Conservation (phyloP, 2,888 invertebrate genomes). For the Caenorhabditis becei region DNA sequence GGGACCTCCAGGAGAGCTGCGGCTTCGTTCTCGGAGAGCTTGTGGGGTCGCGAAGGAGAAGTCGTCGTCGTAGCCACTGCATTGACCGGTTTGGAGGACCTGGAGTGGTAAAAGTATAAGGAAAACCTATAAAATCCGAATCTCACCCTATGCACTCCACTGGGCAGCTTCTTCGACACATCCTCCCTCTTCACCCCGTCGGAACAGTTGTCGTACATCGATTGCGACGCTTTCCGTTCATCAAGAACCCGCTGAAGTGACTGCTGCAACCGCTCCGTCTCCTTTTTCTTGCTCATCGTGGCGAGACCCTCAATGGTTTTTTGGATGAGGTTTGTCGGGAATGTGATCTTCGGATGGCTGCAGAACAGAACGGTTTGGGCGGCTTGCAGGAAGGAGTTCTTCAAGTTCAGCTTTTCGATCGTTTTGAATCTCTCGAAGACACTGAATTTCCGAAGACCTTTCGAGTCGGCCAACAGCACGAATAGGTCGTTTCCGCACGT, state of each 20-base stretch:
- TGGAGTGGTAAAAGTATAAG: too few relatives aligned
- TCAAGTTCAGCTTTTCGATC: slow-evolving; percentile 64
- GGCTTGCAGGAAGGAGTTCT: slow-evolving; percentile 47
- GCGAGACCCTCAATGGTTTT: slow-evolving; percentile 50
- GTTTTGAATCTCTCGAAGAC: slow-evolving; percentile 61
- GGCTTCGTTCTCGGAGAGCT: slow-evolving; percentile 61
- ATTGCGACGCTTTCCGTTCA: slow-evolving; percentile 27
- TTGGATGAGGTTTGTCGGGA: slow-evolving; percentile 18
- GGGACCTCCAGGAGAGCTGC: slow-evolving; percentile 59
- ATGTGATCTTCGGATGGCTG: slow-evolving; percentile 1
- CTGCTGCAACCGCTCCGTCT: slow-evolving; percentile 45
- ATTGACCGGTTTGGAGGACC: slow-evolving; percentile 46
- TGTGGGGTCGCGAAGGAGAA: slow-evolving; percentile 63
- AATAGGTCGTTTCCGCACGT: slow-evolving; percentile 69
- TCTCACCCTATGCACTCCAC: slow-evolving; percentile 62
- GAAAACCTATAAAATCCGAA: neutral
- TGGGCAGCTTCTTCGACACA: slow-evolving; percentile 42
- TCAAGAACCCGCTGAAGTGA: slow-evolving; percentile 45
- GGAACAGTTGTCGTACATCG: slow-evolving; percentile 49
- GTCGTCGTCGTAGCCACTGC: slow-evolving; percentile 67
- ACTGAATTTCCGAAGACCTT: slow-evolving; percentile 65
- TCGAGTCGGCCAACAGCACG: slow-evolving; percentile 63
- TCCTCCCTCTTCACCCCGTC: neutral
- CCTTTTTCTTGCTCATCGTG: slow-evolving; percentile 50
- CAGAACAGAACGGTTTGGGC: slow-evolving; percentile 43